Base-by-base conservation (phyloP, 2,113 vertebrate genomes). In the Psilopsiagon aurifrons region DNA sequence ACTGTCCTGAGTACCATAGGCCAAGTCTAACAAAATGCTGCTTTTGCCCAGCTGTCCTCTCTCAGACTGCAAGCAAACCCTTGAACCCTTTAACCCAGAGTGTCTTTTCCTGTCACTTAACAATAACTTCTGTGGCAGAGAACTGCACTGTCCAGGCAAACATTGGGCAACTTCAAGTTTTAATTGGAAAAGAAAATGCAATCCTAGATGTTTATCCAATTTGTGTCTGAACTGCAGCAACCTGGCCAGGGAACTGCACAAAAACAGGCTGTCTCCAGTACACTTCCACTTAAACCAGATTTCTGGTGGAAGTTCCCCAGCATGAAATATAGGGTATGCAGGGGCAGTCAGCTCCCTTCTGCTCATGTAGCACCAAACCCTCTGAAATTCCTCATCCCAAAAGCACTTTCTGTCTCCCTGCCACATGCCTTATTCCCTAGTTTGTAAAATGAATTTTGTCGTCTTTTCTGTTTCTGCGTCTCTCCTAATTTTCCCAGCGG, bases 21-120 rank as follows among this genome's bases (percentile, higher is more conserved):
- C 77, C 93, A 96, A 95, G 95, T 88, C 92, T 87, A 96, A 96
- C 63, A 86, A 94, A 92, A 88, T 29, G 37, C 23, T 78, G 66
- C 92, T 94, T 91, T 88, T 91, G 66, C 84, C 95, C 81, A 92
- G 70, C 69, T 85, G 80, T 86, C 78, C 70, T 95, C 92, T 96
- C 66, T 51, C 44, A 92, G 39, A 31, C 41, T 62, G 47, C 1
- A 2, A 93, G 87, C 28, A 88, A 80, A 44, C 69, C 17, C 44
- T 66, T 63, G 78, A 84, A 49, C 47, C 60, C 41, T 94, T 83
- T 54, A 62, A 89, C 73, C 37, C 44, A 92, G 47, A 88, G 60
- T 52, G 46, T 19, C 84, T 88, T 59, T 52, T 64, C 66, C 37
- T 88, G 77, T 86, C 73, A 51, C 75, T 71, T 76, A 76, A 54